A percentile compares a stretch with the other conserved stretches of the same genome.
These are phyloP conservation scores for Opisthograptis luteolata DNA, from an alignment of 2,888 invertebrate genomes.

Conservation along the genomic window DNA sequence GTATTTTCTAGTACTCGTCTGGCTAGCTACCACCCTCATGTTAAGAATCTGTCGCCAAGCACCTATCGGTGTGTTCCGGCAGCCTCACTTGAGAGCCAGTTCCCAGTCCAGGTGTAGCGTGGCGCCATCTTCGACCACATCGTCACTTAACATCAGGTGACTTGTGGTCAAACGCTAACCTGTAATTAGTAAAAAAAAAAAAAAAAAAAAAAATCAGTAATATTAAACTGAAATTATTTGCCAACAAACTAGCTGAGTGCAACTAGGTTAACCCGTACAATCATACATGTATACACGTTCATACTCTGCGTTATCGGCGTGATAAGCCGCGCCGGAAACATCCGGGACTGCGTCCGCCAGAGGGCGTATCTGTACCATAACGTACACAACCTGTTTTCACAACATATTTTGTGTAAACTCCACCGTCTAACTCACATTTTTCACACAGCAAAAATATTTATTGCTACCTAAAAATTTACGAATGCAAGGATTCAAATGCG, in stretches of 20 bases:
- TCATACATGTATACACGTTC: conserved; percentile 37
- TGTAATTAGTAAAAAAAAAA: too few species aligned
- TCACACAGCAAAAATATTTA: conserved; percentile 40
- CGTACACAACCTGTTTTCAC: conserved; percentile 8
- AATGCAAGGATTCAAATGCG: conserved; percentile 11
- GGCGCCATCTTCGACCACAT: too few species aligned
- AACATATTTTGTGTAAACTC: conserved; percentile 15
- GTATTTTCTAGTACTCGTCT: too few species aligned
- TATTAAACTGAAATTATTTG: background rate
- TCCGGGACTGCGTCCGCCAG: conserved; percentile 55
- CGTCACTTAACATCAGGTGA: too few species aligned
- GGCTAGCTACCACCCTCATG: too few species aligned
- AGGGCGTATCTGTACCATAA: conserved; percentile 53
- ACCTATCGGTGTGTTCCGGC: too few species aligned
- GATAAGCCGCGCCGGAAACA: conserved; percentile 74
- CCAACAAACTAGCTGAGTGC: conserved; percentile 5
- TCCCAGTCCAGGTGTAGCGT: too few species aligned
- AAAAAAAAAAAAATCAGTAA: background rate
- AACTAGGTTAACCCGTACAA: conserved; percentile 53
- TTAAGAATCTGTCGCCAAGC: too few species aligned
- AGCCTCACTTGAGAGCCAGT: too few species aligned
- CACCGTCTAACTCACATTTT: conserved; percentile 49
- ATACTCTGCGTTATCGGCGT: conserved; percentile 66
- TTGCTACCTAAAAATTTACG: conserved; percentile 7
- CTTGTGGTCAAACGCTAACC: too few species aligned